A percentile compares a stretch with the other conserved stretches of the same genome.
These are phyloP conservation scores for Agrilus mali DNA, from an alignment of 2,888 invertebrate genomes.

Conservation along the genomic window DNA sequence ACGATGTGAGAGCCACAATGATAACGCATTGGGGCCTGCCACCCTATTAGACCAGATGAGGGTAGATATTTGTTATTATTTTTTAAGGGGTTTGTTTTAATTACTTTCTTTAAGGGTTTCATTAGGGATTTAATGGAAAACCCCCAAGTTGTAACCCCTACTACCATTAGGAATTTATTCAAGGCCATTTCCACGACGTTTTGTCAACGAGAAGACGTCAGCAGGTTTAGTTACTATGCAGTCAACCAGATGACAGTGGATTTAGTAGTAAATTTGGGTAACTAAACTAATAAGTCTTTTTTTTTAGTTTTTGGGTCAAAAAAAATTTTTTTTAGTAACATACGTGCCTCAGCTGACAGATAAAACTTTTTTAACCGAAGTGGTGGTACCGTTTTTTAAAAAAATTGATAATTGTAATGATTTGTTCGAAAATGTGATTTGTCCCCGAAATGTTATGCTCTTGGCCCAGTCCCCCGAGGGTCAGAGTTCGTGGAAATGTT, in stretches of 20 bases:
- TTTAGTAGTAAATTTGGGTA: constrained; percentile 23
- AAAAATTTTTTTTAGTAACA: constrained; percentile 16
- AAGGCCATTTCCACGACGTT: not conserved
- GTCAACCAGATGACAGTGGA: constrained; percentile 23
- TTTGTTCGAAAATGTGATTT: constrained; percentile 23
- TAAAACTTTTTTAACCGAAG: constrained; percentile 4
- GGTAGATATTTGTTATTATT: constrained; percentile 15
- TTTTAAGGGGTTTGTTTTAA: not conserved
- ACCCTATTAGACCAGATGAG: constrained; percentile 21
- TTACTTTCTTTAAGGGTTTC: constrained; percentile 6
- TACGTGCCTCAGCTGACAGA: constrained; percentile 10
- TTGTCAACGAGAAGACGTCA: not conserved
- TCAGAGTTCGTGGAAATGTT: constrained; percentile 18
- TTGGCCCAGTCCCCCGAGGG: constrained; percentile 16
- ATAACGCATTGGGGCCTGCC: constrained; percentile 19
- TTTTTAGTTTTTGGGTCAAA: not conserved
- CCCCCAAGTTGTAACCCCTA: not conserved
- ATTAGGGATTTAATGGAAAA: constrained; percentile 10
- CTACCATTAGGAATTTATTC: not conserved
- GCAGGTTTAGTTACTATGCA: not conserved
- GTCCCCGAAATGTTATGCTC: constrained; percentile 22
- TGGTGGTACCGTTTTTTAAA: not conserved
- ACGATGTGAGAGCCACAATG: constrained; percentile 16
- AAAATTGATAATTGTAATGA: constrained; percentile 11
- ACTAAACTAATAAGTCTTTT: too few species aligned